Evolutionary conservation across 37 sponge, comb jelly and placozoan genomes (phyloP).

Genomic region (Agelas oroides): DNA sequence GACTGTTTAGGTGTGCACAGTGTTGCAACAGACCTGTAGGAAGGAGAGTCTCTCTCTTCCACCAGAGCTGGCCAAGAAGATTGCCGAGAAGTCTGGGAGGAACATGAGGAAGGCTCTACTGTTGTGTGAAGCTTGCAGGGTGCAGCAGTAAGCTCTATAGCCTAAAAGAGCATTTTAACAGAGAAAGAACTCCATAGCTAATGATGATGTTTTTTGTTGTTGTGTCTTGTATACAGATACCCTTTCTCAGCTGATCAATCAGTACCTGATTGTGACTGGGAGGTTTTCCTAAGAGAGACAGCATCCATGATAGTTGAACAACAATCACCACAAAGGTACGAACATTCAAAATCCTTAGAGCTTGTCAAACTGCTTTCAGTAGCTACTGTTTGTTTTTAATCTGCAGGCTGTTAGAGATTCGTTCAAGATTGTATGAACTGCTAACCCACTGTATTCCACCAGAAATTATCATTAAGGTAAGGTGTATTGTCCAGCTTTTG

Average conservation of each 20-base stretch:
- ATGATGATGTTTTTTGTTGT: too few species aligned
- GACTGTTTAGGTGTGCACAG: conserved; percentile 75
- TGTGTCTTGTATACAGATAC: conserved; percentile 69
- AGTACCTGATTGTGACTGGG: conserved; percentile 95
- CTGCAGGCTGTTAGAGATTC: conserved; percentile 84
- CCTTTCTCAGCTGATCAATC: conserved; percentile 91
- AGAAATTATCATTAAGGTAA: conserved; percentile 91
- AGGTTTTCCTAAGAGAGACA: conserved; percentile 88
- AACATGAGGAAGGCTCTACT: conserved; percentile 94
- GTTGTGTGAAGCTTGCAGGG: conserved; percentile 94
- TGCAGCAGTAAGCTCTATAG: conserved; percentile 84
- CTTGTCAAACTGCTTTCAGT: too few species aligned
- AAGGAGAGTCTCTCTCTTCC: conserved; percentile 89
- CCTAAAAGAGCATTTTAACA: not conserved
- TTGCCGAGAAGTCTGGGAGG: conserved; percentile 86
- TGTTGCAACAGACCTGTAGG: conserved; percentile 78
- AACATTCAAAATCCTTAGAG: too few species aligned
- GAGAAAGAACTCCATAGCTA: too few species aligned
- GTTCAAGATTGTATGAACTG: conserved; percentile 90
- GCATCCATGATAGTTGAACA: conserved; percentile 93
- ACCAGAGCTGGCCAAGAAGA: conserved; percentile 85
- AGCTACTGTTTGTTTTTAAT: too few species aligned
- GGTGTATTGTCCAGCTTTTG: not conserved
- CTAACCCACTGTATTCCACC: conserved; percentile 97
- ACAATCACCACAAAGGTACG: conserved; percentile 93